phyloP scores from a whole-genome alignment of 2,888 invertebrate species.

The Ryuthela nishihirai region DNA sequence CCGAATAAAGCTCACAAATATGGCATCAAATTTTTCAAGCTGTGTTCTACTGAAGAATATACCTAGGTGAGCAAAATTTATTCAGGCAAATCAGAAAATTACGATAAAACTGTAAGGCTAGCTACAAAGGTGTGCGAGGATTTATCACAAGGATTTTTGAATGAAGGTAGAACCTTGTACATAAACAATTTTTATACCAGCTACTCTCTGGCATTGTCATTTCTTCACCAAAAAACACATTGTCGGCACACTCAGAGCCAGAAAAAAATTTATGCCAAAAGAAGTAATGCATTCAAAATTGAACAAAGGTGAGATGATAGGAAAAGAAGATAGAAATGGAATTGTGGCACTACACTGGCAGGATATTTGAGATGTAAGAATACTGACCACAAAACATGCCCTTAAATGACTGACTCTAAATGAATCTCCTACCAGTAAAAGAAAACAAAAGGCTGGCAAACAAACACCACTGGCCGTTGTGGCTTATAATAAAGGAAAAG shows the following conservation, averaged over 20 bases:
- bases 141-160: too few species aligned
- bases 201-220: too few species aligned
- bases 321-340: conserved; percentile 6
- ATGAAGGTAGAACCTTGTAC: too few species aligned
- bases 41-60: conserved; percentile 43
- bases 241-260: not conserved
- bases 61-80: conserved; percentile 7
- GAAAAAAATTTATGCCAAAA: conserved; percentile 5
- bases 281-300: conserved; percentile 8
- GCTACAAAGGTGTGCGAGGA: too few species aligned
- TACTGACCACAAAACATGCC: conserved; percentile 10
- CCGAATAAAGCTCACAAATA: conserved; percentile 46
- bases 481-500: conserved; percentile 48
- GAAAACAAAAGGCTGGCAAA: too few species aligned
- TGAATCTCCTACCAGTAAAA: too few species aligned
- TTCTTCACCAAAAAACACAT: too few species aligned
- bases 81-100: conserved; percentile 3
- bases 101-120: too few species aligned
- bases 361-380: conserved; percentile 6
- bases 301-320: conserved; percentile 11
- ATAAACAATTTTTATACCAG: too few species aligned
- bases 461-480: conserved; percentile 43
- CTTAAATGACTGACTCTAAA: too few species aligned
- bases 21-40: conserved; percentile 47
- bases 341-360: conserved; percentile 12